Base-by-base conservation (phyloP, 2,797 vertebrate species). In the Poecile montanus region DNA sequence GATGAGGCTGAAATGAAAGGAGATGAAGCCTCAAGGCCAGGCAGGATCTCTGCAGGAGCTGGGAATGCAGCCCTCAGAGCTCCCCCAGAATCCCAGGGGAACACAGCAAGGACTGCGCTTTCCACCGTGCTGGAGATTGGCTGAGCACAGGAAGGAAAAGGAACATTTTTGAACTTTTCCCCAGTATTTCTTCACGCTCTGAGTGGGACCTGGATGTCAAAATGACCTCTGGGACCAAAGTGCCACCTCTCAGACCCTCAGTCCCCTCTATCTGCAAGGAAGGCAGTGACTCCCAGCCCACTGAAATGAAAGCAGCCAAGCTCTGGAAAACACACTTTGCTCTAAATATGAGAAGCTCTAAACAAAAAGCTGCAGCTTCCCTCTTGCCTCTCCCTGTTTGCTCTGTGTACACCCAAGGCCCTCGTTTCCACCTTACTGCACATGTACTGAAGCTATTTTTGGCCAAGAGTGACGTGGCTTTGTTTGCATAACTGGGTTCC, bases 401-500 rank as follows among this genome's bases (percentile, higher is more conserved):
- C 93, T 88, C 65, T 60, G 10, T 15, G 63, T 8, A 38, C 60
- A 95, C 89, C 76, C 67, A 80, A 73, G 66, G 94, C 87, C 88
- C 73, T 70, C 5, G 0, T 86, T 96, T 97, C 96, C 94, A 96
- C 94, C 93, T 92, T 93, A 70, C 30, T 88, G 95, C 94, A 94
- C 96, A 93, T 40, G 56, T 10, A 89, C 89, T 27, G 34, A 7
- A 90, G 96, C 91, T 97, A 97, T 97, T 97, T 97, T 86, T 88
- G 92, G 92, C 85, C 42, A 62, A 20, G 51, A 84, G 89, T 95
- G 94, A 96, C 70, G 85, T 66, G 73, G 89, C 51, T 88, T 90
- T 93, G 91, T 96, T 96, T 96, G 94, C 94, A 92, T 96, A 97
- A 97, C 95, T 67, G 76, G 71, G 89, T 94, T 95, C 94, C 92